Evolutionary conservation across 2,113 vertebrate species (phyloP), one percentile per base, ranked within the genome.

Genomic region (Mormyrus lacerda): DNA sequence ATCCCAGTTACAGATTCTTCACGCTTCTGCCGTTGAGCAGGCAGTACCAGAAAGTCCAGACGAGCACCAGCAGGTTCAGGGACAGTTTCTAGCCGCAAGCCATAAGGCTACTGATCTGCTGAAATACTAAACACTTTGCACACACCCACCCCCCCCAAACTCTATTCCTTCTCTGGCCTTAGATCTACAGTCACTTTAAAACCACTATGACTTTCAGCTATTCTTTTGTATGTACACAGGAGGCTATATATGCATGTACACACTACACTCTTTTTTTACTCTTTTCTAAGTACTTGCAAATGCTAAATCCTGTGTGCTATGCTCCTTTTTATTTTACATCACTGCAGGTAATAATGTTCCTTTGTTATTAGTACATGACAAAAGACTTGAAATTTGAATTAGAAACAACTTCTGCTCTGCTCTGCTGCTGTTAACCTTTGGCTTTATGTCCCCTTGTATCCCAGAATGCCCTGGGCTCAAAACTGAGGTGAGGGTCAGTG

Each of bases 391-490:
- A 53, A 55, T 6, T 51, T 9, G 47, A 47, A 47, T 9, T 47
- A 15, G 50, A 50, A 51, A 51, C 11, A 48, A 13, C 89, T 84
- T 89, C 61, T 92, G 93, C 92, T 92, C 87, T 47, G 79, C 53
- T 61, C 24, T 91, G 89, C 76, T 24, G 55, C 6, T n/a, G 55
- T 58, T 58, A 61, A 83, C 35, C 42, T 83, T 39, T 2, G 24
- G 1, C 1, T 11, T 50, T 24, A 86, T 31, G 48, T 86, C n/a
- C 27, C 19, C 27, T 53, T 31, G 7, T n/a, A n/a, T 86, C n/a
- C 24, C n/a, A 86, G 10, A 24, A 50, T 86, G n/a, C n/a, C 47
- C 3, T 31, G 13, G 5, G 48, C 24, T 31, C 84, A 50, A 50
- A 31, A n/a, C 3, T 50, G 24, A 15, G 11, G 3, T 85, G 84